Base-by-base conservation (phyloP, 2,797 vertebrate genomes). In the Numenius phaeopus region DNA sequence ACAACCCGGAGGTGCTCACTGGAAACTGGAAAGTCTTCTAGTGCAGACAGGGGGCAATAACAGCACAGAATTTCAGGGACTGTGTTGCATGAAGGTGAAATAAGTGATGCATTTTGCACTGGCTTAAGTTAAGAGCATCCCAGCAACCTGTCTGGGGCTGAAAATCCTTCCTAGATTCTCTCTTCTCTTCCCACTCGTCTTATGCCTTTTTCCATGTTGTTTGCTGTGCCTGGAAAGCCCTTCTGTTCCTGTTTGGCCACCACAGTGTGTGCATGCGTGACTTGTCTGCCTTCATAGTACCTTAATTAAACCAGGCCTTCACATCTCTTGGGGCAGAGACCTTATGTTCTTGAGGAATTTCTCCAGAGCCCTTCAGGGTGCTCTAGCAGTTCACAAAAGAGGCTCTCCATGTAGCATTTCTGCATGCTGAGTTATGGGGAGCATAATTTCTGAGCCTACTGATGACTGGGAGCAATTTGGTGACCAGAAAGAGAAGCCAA, bases 241-340 rank as follows among this genome's bases (percentile, higher is more conserved):
- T 70, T 2, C 2, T 3, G 22, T 71, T 94, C 64, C 62, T 39
- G 11, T 40, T 77, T n/a, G 15, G 37, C 54, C 54, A 77, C 42
- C 20, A 20, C 0, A 0, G 21, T 17, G 7, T 72, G n/a, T 58
- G 8, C 5, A 2, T 64, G 23, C 30, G 4, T 57, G n/a, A 40
- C n/a, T 83, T 65, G 12, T 42, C 19, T 89, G 58, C 52, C 24
- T 87, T 73, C 2, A 0, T 32, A 87, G 46, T 62, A 57, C 32
- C 52, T 58, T 50, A 73, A 73, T 88, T 29, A 64, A 95, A 77
- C 37, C 46, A 83, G 93, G 26, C 15, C 42, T 61, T 77, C 9
- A 11, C 19, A 30, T 77, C 44, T 71, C 32, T 65, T 50, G 40
- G 21, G 52, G 17, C 52, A 64, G 81, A 87, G 67, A 75, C 40